These are phyloP conservation scores for Chironomus tepperi DNA, from an alignment of 1,140 invertebrate species.

Conservation along the genomic window DNA sequence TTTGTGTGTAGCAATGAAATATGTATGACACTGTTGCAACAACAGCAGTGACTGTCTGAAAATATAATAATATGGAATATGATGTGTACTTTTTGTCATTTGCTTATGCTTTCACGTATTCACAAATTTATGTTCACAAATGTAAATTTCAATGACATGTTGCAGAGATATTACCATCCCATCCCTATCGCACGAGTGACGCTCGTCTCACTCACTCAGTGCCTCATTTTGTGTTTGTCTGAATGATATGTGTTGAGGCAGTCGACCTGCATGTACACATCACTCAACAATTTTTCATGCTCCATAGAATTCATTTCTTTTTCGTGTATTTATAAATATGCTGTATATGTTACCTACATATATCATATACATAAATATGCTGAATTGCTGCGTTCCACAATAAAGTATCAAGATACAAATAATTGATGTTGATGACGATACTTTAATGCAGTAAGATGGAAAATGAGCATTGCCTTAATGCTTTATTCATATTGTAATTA, in stretches of 20 bases:
- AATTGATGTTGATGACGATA: slow-evolving; percentile 13
- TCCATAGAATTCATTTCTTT: background rate
- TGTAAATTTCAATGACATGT: slow-evolving; percentile 20
- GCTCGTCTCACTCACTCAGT: no score
- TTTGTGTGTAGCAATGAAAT: slow-evolving; percentile 13
- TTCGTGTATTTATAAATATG: background rate
- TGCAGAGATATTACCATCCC: background rate
- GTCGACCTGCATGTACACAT: background rate
- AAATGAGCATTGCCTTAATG: background rate
- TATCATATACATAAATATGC: background rate
- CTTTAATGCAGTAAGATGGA: background rate
- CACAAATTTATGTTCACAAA: slow-evolving; percentile 20
- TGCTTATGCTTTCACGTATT: slow-evolving; percentile 12
- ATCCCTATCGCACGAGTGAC: background rate
- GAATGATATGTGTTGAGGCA: slow-evolving; percentile 7
- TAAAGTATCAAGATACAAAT: slow-evolving; percentile 8
- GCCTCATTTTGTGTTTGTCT: background rate
- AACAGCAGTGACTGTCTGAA: background rate
- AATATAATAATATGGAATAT: background rate
- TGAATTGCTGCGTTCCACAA: background rate
- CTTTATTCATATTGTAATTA: slow-evolving; percentile 10
- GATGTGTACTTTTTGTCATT: background rate
- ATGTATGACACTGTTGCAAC: background rate
- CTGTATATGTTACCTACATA: background rate
- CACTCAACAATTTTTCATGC: slow-evolving; percentile 12